These are phyloP conservation scores for Merodon equestris DNA, from an alignment of 2,888 invertebrate species.

Conservation along the genomic window DNA sequence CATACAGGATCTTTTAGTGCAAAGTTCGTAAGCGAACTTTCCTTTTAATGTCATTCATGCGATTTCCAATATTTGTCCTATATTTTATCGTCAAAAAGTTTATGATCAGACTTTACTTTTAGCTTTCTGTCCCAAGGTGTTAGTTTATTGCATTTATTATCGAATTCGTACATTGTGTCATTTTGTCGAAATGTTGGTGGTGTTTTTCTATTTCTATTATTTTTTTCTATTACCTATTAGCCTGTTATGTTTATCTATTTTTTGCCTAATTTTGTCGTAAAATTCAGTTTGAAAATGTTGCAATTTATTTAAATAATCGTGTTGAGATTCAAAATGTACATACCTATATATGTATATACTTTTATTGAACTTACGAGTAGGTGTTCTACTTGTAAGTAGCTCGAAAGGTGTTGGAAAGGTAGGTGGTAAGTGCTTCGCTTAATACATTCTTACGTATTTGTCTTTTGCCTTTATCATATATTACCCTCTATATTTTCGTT, in stretches of 20 bases:
- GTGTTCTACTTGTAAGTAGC: constrained; percentile 41
- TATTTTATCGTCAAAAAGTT: constrained; percentile 3
- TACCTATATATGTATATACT: too few species aligned
- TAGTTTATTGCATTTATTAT: constrained; percentile 18
- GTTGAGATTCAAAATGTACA: constrained; percentile 10
- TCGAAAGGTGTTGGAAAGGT: constrained; percentile 55
- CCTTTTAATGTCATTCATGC: constrained; percentile 28
- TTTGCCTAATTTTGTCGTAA: constrained; percentile 18
- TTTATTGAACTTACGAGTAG: constrained; percentile 28
- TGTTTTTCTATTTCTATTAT: constrained; percentile 24
- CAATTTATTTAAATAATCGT: constrained; percentile 31
- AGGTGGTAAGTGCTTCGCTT: constrained; percentile 45
- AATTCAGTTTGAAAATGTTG: constrained; percentile 12
- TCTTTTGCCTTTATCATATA: constrained; percentile 14
- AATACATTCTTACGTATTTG: constrained; percentile 34
- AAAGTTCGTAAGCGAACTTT: not conserved
- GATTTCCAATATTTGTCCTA: too few species aligned
- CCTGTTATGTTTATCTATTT: constrained; percentile 25
- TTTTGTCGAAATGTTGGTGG: constrained; percentile 10
- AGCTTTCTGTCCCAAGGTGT: constrained; percentile 6
- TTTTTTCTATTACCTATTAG: constrained; percentile 20
- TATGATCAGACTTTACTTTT: not conserved
- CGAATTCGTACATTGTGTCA: constrained; percentile 10
- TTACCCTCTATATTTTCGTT: constrained; percentile 49
- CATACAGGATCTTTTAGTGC: too few species aligned